Conservation (phyloP, 2,113 vertebrate genomes). For the Bambusicola thoracicus region DNA sequence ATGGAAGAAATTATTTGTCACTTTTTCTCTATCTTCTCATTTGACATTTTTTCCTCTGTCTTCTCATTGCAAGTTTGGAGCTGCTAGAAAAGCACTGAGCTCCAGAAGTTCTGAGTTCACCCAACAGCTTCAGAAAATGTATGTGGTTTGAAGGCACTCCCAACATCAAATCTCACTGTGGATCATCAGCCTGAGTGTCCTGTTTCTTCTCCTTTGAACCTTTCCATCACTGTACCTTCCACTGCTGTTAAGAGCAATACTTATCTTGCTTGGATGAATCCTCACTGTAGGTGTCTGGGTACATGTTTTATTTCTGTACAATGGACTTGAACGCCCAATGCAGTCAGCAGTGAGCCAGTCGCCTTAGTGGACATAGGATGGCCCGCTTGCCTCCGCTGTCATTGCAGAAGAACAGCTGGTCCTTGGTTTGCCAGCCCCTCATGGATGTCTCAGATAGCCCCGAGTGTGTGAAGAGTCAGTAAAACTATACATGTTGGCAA, state of each 20-base stretch:
- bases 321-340: rapidly evolving
- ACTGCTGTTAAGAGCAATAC: not conserved
- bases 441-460: not conserved
- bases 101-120: not conserved
- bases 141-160: rapidly evolving
- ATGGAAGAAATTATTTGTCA: not conserved
- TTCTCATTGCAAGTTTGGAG: not conserved
- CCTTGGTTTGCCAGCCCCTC: not conserved
- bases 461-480: not conserved
- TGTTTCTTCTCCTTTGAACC: not conserved
- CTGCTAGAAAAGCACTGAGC: too few relatives aligned
- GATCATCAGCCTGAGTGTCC: not conserved
- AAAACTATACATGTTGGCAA: rapidly evolving
- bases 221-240: not conserved
- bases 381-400: not conserved
- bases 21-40: not conserved
- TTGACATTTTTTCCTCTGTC: not conserved
- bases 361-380: not conserved
- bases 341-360: not conserved
- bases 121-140: not conserved
- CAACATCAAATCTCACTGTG: not conserved
- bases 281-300: not conserved
- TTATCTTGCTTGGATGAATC: not conserved
- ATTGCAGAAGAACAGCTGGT: not conserved
- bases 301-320: not conserved